These are phyloP conservation scores for Echiichthys vipera DNA, from an alignment of 2,797 vertebrate genomes.

Conservation along the genomic window DNA sequence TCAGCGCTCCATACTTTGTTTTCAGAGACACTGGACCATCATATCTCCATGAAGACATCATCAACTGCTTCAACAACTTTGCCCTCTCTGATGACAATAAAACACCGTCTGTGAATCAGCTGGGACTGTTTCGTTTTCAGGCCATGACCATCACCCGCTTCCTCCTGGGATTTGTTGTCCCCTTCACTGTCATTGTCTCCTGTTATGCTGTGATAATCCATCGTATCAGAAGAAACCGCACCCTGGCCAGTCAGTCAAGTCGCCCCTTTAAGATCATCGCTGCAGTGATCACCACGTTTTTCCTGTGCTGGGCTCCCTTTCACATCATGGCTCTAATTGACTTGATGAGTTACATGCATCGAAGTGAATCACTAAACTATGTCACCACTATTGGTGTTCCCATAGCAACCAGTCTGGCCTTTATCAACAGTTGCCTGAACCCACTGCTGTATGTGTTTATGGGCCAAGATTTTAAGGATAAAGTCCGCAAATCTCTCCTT, in stretches of 20 bases:
- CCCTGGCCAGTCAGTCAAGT: constrained; percentile 81
- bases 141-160: constrained; percentile 85
- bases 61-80: constrained; percentile 89
- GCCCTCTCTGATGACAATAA: constrained; percentile 80
- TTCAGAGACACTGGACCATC: constrained; percentile 84
- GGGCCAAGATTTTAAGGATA: constrained; percentile 85
- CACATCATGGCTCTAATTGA: constrained; percentile 86
- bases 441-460: constrained; percentile 87
- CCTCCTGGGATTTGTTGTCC: constrained; percentile 87
- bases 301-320: constrained; percentile 91
- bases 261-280: constrained; percentile 89
- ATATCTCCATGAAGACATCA: constrained; percentile 60
- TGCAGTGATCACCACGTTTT: constrained; percentile 88
- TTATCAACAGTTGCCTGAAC: constrained; percentile 86
- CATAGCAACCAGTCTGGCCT: constrained; percentile 79
- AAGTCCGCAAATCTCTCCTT: constrained; percentile 82
- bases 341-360: constrained; percentile 76
- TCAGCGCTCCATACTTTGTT: constrained; percentile 86
- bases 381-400: constrained; percentile 74
- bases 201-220: constrained; percentile 86
- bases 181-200: constrained; percentile 86
- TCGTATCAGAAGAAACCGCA: constrained; percentile 80
- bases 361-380: constrained; percentile 57
- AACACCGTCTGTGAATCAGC: constrained; percentile 29
- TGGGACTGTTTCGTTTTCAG: constrained; percentile 79